Percentiles rank a stretch among this genome's conserved stretches.
Evolutionary conservation across 2,888 invertebrate genomes (phyloP).

Genomic region (Junonia oenone): DNA sequence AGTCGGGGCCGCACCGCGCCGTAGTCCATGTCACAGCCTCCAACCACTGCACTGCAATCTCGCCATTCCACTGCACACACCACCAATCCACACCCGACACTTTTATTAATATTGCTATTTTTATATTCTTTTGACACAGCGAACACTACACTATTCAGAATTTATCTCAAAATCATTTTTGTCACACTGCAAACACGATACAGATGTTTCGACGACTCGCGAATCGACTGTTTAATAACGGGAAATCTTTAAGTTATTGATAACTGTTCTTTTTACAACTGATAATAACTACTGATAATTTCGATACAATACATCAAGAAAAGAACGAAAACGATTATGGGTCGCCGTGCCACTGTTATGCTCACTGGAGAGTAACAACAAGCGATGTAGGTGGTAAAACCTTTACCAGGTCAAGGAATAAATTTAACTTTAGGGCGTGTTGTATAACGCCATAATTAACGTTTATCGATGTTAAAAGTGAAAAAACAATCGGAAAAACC

Average conservation of each 20-base stretch:
- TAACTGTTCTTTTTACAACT: conserved; percentile 31
- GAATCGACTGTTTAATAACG: conserved; percentile 30
- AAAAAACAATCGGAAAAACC: conserved; percentile 58
- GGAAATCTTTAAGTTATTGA: conserved; percentile 31
- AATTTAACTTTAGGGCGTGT: conserved; percentile 23
- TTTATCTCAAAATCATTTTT: conserved; percentile 79
- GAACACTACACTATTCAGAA: conserved; percentile 65
- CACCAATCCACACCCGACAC: conserved; percentile 49
- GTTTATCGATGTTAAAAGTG: conserved; percentile 32
- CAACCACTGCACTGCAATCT: conserved; percentile 47
- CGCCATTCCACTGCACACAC: conserved; percentile 57
- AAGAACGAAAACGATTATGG: conserved; percentile 49
- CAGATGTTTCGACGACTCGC: conserved; percentile 66
- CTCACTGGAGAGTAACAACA: conserved; percentile 76
- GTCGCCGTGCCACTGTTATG: conserved; percentile 75
- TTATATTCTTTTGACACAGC: conserved; percentile 52
- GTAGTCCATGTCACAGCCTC: conserved; percentile 73
- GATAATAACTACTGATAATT: conserved; percentile 38
- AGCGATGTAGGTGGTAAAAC: conserved; percentile 62
- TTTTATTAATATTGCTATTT: conserved; percentile 53
- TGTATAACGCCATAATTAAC: conserved; percentile 32
- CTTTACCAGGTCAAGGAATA: conserved; percentile 47
- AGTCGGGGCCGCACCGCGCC: conserved; percentile 51
- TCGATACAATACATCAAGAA: conserved; percentile 47
- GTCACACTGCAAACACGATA: conserved; percentile 63